Base-by-base conservation (phyloP, 1,140 invertebrate genomes). In the Pararge aegeria region DNA sequence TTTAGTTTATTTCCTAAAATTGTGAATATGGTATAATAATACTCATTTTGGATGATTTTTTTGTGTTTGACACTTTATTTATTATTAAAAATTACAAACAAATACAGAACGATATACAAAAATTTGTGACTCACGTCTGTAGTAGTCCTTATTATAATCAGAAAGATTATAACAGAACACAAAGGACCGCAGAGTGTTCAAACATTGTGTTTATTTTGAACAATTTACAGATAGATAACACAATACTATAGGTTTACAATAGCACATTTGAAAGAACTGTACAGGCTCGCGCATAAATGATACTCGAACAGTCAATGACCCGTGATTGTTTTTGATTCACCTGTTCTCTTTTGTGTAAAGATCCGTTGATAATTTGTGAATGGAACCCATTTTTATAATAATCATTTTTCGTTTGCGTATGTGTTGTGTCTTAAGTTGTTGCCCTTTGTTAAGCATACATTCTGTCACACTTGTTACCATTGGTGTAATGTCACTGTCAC, bases 221-320 rank as follows among this genome's bases (percentile, higher is more conserved):
- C 65, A 76, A 70, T 80, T 80, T 76, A 72, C 73, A 72, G 66
- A 75, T 73, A 79, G 66, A 72, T 73, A 78, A 78, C 71, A 77
- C 73, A 79, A 78, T 77, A 73, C 72, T 67, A 72, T 68, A 63
- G 63, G 75, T 75, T 75, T 77, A 83, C 75, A 83, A 82, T 81
- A 67, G 64, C 60, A 65, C 67, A 68, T 77, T 82, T 73, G 74
- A 77, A 81, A 81, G 73, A 83, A 69, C 69, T 68, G 68, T 85
- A 85, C 73, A 77, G 66, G 20, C 65, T 77, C 56, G 72, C 55
- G 61, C 73, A 66, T 59, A 83, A 84, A 73, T 73, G 73, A 50
- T 70, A 61, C 49, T 64, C 58, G 71, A 70, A 61, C 71, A 63
- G 68, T 80, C 75, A 75, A 68, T 74, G 79, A 87, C 73, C 78